These are phyloP conservation scores for Aphelenchoides bicaudatus DNA, from an alignment of 2,888 invertebrate species.

Conservation along the genomic window DNA sequence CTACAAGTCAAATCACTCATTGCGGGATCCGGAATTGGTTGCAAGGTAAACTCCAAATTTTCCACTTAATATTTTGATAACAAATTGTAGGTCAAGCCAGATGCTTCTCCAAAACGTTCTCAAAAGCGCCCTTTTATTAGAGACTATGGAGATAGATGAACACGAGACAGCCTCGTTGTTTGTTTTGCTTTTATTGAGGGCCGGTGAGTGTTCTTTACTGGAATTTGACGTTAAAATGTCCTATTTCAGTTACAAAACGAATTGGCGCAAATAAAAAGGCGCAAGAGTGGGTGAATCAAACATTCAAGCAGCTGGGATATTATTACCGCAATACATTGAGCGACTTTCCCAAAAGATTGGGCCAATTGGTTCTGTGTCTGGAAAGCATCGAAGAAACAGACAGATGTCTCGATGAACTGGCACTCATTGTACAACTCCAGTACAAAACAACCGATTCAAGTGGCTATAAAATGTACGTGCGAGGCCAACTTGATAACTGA, in stretches of 20 bases:
- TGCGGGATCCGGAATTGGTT: conserved; percentile 10
- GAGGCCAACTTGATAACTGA: too few relatives aligned
- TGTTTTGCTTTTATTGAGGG: background rate
- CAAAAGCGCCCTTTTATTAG: conserved; percentile 1
- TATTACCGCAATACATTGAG: background rate
- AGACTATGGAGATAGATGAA: background rate
- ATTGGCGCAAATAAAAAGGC: background rate
- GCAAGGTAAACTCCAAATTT: conserved; percentile 1
- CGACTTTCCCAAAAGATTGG: conserved; percentile 1
- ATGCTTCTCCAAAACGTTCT: background rate
- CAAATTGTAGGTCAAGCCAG: background rate
- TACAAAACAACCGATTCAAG: background rate
- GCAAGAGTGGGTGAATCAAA: background rate
- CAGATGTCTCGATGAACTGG: background rate
- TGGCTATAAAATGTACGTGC: background rate
- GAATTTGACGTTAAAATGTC: background rate
- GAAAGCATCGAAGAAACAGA: conserved; percentile 12
- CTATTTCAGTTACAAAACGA: background rate
- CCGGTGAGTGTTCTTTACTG: background rate
- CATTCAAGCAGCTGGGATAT: background rate
- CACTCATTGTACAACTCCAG: background rate
- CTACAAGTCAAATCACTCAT: background rate
- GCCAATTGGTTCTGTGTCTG: background rate
- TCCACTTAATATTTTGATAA: background rate
- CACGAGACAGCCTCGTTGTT: conserved; percentile 1